These are phyloP conservation scores for Pycnonotus jocosus DNA, from an alignment of 2,113 vertebrate species.

Conservation along the genomic window DNA sequence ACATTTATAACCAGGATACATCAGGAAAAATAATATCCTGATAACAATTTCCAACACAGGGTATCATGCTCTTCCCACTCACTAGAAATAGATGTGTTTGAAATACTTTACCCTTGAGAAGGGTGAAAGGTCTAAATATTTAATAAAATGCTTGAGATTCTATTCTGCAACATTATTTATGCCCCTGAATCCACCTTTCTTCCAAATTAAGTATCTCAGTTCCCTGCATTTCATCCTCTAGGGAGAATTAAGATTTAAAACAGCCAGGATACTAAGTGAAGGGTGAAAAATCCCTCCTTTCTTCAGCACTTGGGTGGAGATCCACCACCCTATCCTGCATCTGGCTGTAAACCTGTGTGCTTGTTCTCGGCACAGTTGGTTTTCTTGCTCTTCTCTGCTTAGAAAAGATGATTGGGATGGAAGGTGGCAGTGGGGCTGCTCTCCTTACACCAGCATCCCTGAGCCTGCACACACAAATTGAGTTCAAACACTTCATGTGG, in stretches of 20 bases:
- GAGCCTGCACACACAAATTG: background rate
- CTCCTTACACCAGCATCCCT: background rate
- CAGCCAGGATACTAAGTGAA: background rate
- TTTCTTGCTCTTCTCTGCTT: background rate
- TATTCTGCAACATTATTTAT: background rate
- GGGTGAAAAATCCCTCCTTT: background rate
- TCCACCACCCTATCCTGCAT: rapidly evolving
- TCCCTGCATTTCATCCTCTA: background rate
- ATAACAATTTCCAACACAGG: background rate
- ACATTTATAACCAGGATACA: background rate
- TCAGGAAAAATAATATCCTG: background rate
- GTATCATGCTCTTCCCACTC: background rate
- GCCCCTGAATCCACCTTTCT: background rate
- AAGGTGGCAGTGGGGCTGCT: background rate
- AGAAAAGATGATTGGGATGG: background rate
- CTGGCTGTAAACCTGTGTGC: background rate
- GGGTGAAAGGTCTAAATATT: background rate
- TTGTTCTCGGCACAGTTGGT: background rate
- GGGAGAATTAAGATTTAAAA: background rate
- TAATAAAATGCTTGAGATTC: background rate
- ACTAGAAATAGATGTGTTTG: background rate
- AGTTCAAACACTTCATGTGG: background rate
- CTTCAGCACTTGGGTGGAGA: background rate
- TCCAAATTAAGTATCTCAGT: background rate
- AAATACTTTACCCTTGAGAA: background rate